These are phyloP conservation scores for Austrofundulus limnaeus DNA, from an alignment of 2,113 vertebrate species.

Conservation along the genomic window DNA sequence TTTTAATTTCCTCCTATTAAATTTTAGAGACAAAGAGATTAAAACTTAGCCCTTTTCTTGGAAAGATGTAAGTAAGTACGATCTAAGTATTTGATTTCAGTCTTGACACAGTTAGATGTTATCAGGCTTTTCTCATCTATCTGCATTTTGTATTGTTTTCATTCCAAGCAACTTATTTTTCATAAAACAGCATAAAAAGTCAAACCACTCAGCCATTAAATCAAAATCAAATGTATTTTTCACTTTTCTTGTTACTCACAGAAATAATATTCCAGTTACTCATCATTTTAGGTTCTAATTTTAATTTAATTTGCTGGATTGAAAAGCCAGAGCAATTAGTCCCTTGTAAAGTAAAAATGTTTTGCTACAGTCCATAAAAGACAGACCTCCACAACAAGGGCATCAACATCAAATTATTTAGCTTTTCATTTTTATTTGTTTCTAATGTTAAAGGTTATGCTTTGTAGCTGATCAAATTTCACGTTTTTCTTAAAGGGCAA, in stretches of 20 bases:
- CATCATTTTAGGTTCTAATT: no score
- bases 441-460: no score
- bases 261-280: no score
- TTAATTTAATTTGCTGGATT: background rate
- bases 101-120: background rate
- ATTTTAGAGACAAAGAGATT: no score
- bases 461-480: background rate
- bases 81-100: background rate
- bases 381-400: no score
- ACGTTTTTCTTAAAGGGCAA: no score
- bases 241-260: background rate
- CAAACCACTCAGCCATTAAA: background rate
- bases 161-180: background rate
- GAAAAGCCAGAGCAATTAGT: background rate
- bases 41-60: no score
- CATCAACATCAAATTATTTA: background rate
- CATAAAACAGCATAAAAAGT: background rate
- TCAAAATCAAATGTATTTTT: background rate
- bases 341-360: no score
- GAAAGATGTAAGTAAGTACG: no score
- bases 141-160: background rate
- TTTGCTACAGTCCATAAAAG: no score
- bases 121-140: background rate
- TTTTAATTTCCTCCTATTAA: no score
- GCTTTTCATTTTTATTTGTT: background rate